These are phyloP conservation scores for Tursiops truncatus DNA, from an alignment of 2,113 vertebrate species.

Conservation along the genomic window DNA sequence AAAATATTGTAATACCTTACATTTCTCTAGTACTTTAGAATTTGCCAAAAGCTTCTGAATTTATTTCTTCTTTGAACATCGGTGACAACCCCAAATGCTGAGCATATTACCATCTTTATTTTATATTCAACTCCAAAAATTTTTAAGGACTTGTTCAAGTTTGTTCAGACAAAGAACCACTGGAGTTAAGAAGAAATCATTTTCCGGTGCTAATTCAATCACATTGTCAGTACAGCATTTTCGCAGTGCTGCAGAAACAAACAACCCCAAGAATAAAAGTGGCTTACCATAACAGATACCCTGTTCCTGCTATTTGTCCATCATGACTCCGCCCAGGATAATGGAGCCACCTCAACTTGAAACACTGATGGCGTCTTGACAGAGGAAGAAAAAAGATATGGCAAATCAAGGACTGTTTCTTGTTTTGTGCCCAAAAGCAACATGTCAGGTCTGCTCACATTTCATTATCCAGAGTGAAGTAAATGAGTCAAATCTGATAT, in stretches of 20 bases:
- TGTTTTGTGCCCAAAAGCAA: background rate
- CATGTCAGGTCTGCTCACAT: background rate
- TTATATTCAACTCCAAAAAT: background rate
- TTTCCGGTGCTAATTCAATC: background rate
- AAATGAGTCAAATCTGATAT: background rate
- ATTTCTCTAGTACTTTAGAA: background rate
- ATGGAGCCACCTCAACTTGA: background rate
- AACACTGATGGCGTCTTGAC: background rate
- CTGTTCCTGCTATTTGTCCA: background rate
- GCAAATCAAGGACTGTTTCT: background rate
- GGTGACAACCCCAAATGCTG: background rate
- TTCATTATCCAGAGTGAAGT: background rate
- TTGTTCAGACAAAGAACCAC: background rate
- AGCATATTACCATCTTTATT: background rate
- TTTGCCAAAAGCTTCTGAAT: background rate
- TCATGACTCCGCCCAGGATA: background rate
- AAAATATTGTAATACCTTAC: background rate
- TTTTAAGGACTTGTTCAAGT: background rate
- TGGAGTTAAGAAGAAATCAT: background rate
- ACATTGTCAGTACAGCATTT: background rate
- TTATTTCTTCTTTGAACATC: background rate
- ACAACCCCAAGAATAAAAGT: background rate
- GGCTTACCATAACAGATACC: background rate
- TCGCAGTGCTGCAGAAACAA: accelerated
- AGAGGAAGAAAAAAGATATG: background rate